These are phyloP conservation scores for Oryzias curvinotus DNA, from an alignment of 2,113 vertebrate species.

Conservation along the genomic window DNA sequence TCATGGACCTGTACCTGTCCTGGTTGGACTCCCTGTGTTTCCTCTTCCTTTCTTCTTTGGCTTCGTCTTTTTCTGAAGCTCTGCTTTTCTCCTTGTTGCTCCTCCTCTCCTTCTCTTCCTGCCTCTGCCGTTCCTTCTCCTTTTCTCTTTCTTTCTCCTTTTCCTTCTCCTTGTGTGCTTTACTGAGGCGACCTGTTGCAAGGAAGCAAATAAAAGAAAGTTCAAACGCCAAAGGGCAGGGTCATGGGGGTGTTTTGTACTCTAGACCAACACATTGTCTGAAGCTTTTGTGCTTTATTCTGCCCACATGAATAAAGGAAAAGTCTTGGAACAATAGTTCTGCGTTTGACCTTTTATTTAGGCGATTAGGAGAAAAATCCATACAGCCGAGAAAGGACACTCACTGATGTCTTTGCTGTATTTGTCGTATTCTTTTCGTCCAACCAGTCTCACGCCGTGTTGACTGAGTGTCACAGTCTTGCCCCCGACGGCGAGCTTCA, in stretches of 20 bases:
- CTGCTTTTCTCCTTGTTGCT: constrained; percentile 52
- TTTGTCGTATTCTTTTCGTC: constrained; percentile 81
- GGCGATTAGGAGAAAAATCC: too few species aligned
- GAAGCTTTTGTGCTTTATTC: too few species aligned
- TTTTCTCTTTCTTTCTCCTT: constrained; percentile 53
- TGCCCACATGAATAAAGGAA: too few species aligned
- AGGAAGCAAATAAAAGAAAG: background rate
- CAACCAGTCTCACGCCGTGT: constrained; percentile 78
- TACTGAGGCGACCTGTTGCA: constrained; percentile 76
- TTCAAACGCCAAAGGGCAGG: too few species aligned
- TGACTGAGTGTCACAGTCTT: constrained; percentile 83
- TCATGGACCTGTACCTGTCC: constrained; percentile 64
- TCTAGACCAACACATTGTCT: too few species aligned
- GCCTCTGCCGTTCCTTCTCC: constrained; percentile 45
- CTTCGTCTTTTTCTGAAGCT: constrained; percentile 54
- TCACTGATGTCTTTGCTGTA: constrained; percentile 81
- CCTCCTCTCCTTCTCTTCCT: constrained; percentile 52
- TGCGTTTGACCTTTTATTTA: too few species aligned
- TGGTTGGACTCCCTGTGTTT: constrained; percentile 69
- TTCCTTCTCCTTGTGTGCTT: constrained; percentile 79
- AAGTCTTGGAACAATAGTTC: too few species aligned
- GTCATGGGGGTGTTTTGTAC: too few species aligned
- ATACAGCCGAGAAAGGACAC: constrained; percentile 36
- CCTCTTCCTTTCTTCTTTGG: constrained; percentile 72
- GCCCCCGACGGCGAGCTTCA: constrained; percentile 82